phyloP scores from a whole-genome alignment of 2,113 vertebrate genomes.

The Heteronetta atricapilla region DNA sequence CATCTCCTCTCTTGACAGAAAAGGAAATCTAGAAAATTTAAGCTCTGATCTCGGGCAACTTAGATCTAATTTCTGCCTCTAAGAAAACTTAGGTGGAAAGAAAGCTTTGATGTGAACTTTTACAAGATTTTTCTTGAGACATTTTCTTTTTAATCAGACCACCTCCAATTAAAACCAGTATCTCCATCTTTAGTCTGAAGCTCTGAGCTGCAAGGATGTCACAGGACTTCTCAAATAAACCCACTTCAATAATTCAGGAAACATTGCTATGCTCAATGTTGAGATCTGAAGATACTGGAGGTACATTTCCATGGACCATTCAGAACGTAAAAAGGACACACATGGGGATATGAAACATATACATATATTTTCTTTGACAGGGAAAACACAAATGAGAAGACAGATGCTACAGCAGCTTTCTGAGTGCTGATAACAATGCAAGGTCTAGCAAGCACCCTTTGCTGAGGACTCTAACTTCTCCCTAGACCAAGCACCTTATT shows the following conservation, averaged over 20 bases:
- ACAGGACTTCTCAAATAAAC: not conserved
- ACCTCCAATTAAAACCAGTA: constrained; percentile 10
- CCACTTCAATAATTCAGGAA: not conserved
- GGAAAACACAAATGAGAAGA: not conserved
- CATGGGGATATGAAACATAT: not conserved
- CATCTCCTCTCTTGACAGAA: not conserved
- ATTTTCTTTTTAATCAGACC: not conserved
- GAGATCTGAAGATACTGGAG: not conserved
- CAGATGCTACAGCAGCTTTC: not conserved
- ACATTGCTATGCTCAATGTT: not conserved
- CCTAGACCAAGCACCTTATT: not conserved
- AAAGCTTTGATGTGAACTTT: not conserved
- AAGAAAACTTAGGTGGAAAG: not conserved
- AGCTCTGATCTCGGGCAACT: not conserved
- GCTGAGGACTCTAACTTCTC: not conserved
- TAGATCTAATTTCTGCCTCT: not conserved
- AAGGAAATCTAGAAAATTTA: not conserved
- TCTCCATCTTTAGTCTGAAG: not conserved
- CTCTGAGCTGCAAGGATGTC: not conserved
- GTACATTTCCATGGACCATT: not conserved
- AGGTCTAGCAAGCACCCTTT: not conserved
- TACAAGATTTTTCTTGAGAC: not conserved
- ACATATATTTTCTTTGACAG: not conserved
- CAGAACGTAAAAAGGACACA: not conserved
- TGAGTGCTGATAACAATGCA: not conserved